Percentiles rank a stretch among this genome's conserved stretches.
Conservation (phyloP, 2,888 invertebrate genomes). For the Spodoptera exigua region DNA sequence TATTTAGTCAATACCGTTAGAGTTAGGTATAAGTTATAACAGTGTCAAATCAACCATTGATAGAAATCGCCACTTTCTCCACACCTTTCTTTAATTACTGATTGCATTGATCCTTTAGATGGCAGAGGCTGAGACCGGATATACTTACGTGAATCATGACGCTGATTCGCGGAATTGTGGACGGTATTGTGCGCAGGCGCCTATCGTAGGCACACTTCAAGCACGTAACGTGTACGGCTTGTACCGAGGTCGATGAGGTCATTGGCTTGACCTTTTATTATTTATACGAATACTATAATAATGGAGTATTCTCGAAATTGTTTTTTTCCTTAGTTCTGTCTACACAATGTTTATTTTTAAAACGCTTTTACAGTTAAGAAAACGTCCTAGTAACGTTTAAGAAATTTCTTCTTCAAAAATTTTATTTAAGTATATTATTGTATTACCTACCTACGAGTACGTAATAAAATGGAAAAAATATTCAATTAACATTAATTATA, state of each 20-base stretch:
- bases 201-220: slow-evolving; percentile 44
- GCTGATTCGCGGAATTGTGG: slow-evolving; percentile 71
- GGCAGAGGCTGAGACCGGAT: slow-evolving; percentile 73
- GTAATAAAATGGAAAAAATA: too few relatives aligned
- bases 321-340: slow-evolving; percentile 51
- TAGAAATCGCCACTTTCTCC: slow-evolving; percentile 43
- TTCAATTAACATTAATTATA: too few relatives aligned
- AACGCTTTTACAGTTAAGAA: too few relatives aligned
- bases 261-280: slow-evolving; percentile 75
- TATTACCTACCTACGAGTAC: too few relatives aligned
- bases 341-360: too few relatives aligned
- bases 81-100: slow-evolving; percentile 41
- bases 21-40: too few relatives aligned
- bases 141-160: slow-evolving; percentile 74
- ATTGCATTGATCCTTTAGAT: slow-evolving; percentile 58
- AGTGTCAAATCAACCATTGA: slow-evolving; percentile 1
- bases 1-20: too few relatives aligned
- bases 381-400: too few relatives aligned
- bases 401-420: too few relatives aligned
- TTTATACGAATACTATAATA: slow-evolving; percentile 52
- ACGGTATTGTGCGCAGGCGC: slow-evolving; percentile 59
- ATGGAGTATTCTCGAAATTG: slow-evolving; percentile 45
- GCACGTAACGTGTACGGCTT: slow-evolving; percentile 51
- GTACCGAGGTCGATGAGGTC: slow-evolving; percentile 71
- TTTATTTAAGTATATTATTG: too few relatives aligned